Percentiles rank a stretch among this genome's conserved stretches.
Conservation (phyloP, 2,888 invertebrate genomes). For the Holacanthella duospinosa region DNA sequence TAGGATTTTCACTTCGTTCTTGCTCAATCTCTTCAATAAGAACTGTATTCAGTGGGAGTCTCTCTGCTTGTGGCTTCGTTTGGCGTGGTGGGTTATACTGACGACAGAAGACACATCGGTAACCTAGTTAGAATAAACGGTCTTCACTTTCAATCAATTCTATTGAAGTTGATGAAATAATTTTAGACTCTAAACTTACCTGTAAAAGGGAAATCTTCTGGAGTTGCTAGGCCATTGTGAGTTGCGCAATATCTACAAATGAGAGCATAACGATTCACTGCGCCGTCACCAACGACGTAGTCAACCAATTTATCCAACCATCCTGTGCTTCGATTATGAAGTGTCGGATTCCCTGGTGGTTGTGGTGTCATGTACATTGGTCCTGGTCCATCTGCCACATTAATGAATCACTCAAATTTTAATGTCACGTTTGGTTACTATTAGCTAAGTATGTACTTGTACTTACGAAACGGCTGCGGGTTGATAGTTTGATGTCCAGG, state of each 20-base stretch:
- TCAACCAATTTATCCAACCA: conserved; percentile 78
- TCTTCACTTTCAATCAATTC: too few species aligned
- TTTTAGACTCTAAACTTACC: conserved; percentile 41
- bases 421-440: too few species aligned
- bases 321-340: conserved; percentile 25
- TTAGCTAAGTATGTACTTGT: too few species aligned
- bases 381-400: neutral
- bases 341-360: conserved; percentile 28
- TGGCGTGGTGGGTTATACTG: conserved; percentile 79
- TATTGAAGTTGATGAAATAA: too few species aligned
- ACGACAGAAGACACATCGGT: conserved; percentile 83
- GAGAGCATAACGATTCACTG: conserved; percentile 84
- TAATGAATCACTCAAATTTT: too few species aligned
- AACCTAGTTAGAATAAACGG: conserved; percentile 53
- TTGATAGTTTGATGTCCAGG: too few species aligned
- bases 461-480: too few species aligned
- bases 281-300: conserved; percentile 89
- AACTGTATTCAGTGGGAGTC: conserved; percentile 35
- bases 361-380: conserved; percentile 27
- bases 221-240: conserved; percentile 82
- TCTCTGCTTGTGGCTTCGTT: conserved; percentile 67
- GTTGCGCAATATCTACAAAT: conserved; percentile 80
- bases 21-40: conserved; percentile 34
- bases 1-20: neutral
- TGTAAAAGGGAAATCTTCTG: conserved; percentile 59